Evolutionary conservation across 2,797 vertebrate genomes (phyloP).

Genomic region (Sebastes taczanowskii): DNA sequence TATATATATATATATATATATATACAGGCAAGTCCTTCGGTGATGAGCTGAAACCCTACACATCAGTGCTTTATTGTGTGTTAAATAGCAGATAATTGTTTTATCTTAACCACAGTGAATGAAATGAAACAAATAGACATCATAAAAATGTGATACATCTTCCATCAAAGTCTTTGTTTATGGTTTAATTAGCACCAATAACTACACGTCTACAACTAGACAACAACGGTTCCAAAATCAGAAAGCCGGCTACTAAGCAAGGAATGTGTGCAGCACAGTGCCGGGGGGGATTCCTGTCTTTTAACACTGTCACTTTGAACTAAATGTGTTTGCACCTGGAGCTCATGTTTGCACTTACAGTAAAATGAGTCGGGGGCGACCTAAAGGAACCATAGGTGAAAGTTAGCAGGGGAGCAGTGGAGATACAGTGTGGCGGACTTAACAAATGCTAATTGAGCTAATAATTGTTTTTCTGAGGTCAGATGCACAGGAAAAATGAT

Average conservation of each 20-base stretch:
- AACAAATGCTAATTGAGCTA: background rate
- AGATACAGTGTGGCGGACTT: background rate
- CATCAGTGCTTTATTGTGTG: background rate
- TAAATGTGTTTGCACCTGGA: slow-evolving; percentile 71
- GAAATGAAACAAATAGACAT: background rate
- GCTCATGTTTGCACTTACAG: slow-evolving; percentile 33
- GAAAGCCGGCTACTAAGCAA: slow-evolving; percentile 6
- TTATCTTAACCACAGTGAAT: background rate
- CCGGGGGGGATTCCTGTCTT: slow-evolving; percentile 66
- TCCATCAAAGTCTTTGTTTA: background rate
- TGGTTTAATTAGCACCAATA: slow-evolving; percentile 1
- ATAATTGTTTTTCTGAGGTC: background rate
- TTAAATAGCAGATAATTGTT: background rate
- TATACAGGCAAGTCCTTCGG: slow-evolving; percentile 1
- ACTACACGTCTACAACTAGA: background rate
- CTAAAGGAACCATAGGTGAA: slow-evolving; percentile 16
- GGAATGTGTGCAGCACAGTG: slow-evolving; percentile 35
- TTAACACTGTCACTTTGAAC: slow-evolving; percentile 67
- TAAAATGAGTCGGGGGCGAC: background rate
- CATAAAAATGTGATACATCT: background rate
- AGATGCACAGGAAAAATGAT: background rate
- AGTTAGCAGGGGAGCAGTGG: background rate
- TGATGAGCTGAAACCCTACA: background rate
- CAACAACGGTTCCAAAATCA: background rate
- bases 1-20: slow-evolving; percentile 10